These are phyloP conservation scores for Drosophila silvestris DNA, from an alignment of 2,888 invertebrate species.

Conservation along the genomic window DNA sequence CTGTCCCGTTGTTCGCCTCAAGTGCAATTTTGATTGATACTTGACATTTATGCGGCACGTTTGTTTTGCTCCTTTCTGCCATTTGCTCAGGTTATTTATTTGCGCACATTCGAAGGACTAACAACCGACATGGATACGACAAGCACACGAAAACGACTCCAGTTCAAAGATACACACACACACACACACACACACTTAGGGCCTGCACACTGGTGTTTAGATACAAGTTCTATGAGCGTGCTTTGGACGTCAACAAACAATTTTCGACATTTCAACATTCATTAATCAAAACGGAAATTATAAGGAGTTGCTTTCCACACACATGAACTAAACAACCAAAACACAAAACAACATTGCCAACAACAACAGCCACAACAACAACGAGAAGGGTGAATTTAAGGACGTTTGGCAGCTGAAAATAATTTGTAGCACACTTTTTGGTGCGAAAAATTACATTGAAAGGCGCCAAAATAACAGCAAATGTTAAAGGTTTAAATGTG, in stretches of 20 bases:
- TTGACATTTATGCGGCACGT: constrained; percentile 74
- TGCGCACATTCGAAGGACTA: constrained; percentile 57
- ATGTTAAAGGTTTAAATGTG: not conserved
- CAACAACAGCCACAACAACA: constrained; percentile 19
- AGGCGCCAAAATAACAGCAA: constrained; percentile 7
- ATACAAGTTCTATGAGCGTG: constrained; percentile 42
- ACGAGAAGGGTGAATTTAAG: constrained; percentile 26
- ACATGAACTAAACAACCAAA: constrained; percentile 37
- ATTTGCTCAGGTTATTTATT: constrained; percentile 52
- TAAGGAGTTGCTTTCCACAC: constrained; percentile 53
- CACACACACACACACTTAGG: constrained; percentile 11
- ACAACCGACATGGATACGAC: constrained; percentile 40
- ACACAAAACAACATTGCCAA: constrained; percentile 32
- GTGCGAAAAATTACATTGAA: constrained; percentile 19
- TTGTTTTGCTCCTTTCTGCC: constrained; percentile 45
- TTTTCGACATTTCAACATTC: constrained; percentile 80
- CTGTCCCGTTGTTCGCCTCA: constrained; percentile 53
- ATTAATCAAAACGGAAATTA: constrained; percentile 82
- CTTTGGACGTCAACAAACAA: constrained; percentile 68
- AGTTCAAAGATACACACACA: constrained; percentile 13
- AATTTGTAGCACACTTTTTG: constrained; percentile 55
- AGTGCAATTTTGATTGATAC: constrained; percentile 81
- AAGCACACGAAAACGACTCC: constrained; percentile 1
- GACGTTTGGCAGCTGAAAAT: constrained; percentile 25
- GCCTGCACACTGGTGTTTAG: constrained; percentile 3